These are phyloP conservation scores for Brachypteracias leptosomus DNA, from an alignment of 2,113 vertebrate genomes.

Conservation along the genomic window DNA sequence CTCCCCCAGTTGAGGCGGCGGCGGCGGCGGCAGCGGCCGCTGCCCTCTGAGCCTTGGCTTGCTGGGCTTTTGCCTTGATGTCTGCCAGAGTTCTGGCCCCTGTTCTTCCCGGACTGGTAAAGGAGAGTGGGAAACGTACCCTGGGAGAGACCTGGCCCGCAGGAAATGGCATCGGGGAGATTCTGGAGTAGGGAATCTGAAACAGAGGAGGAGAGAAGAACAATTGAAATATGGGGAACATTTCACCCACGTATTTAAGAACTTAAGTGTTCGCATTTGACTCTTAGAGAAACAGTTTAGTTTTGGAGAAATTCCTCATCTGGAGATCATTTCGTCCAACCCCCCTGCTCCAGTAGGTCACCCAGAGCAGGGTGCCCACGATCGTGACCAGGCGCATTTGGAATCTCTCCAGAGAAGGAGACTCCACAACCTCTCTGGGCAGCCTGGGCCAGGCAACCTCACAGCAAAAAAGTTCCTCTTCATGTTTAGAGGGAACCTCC, in stretches of 20 bases:
- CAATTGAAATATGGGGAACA: accelerated
- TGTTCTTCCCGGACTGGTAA: constrained; percentile 85
- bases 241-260: accelerated
- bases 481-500: too few species aligned
- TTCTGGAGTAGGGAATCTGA: constrained; percentile 90
- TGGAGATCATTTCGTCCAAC: too few species aligned
- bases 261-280: accelerated
- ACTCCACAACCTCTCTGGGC: too few species aligned
- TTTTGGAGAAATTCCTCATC: background rate
- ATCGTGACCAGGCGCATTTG: too few species aligned
- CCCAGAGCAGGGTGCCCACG: too few species aligned
- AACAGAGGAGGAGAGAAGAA: constrained; percentile 22
- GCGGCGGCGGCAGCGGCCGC: constrained; percentile 59
- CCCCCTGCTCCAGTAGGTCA: too few species aligned
- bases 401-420: too few species aligned
- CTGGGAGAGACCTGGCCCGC: constrained; percentile 86
- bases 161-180: constrained; percentile 82
- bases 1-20: constrained; percentile 70
- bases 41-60: constrained; percentile 89
- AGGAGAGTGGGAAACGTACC: constrained; percentile 77
- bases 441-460: too few species aligned
- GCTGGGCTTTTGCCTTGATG: constrained; percentile 96
- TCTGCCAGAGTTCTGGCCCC: constrained; percentile 95
- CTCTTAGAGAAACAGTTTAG: accelerated
- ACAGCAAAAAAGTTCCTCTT: too few species aligned